These are phyloP conservation scores for Pogonus chalceus DNA, from an alignment of 1,140 invertebrate species.

Conservation along the genomic window DNA sequence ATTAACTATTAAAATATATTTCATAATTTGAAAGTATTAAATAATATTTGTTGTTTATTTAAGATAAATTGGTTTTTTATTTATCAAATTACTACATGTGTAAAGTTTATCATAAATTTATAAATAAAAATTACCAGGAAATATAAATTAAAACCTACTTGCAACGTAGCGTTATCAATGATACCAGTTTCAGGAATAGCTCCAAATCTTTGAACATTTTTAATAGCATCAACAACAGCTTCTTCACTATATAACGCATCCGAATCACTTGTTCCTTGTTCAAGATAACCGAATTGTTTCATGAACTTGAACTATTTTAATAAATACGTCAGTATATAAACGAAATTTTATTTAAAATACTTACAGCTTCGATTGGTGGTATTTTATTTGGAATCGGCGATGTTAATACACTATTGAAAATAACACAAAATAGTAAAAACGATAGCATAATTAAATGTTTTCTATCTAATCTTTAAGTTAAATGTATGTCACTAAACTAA, in stretches of 20 bases:
- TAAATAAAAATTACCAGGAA: no score
- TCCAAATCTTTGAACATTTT: conserved; percentile 54
- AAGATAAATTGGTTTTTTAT: not conserved
- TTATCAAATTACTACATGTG: not conserved
- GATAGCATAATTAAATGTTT: no score
- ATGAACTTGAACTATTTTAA: conserved; percentile 51
- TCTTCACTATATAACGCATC: conserved; percentile 47
- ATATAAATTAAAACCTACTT: conserved; percentile 34
- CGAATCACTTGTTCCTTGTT: conserved; percentile 33
- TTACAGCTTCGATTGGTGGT: conserved; percentile 17
- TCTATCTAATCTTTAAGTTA: no score
- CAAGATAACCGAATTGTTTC: conserved; percentile 51
- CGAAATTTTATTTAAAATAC: conserved; percentile 7
- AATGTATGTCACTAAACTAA: no score
- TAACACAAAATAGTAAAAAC: no score
- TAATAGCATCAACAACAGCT: conserved; percentile 47
- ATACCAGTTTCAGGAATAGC: conserved; percentile 51
- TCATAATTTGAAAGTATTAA: not conserved
- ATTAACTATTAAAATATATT: conserved; percentile 42
- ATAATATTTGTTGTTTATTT: not conserved
- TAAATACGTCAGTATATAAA: not conserved
- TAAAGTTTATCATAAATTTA: no score
- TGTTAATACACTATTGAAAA: not conserved
- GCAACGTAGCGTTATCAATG: conserved; percentile 47
- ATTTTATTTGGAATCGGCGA: conserved; percentile 5